Conservation (phyloP, 2,113 vertebrate genomes). For the Lophius piscatorius region DNA sequence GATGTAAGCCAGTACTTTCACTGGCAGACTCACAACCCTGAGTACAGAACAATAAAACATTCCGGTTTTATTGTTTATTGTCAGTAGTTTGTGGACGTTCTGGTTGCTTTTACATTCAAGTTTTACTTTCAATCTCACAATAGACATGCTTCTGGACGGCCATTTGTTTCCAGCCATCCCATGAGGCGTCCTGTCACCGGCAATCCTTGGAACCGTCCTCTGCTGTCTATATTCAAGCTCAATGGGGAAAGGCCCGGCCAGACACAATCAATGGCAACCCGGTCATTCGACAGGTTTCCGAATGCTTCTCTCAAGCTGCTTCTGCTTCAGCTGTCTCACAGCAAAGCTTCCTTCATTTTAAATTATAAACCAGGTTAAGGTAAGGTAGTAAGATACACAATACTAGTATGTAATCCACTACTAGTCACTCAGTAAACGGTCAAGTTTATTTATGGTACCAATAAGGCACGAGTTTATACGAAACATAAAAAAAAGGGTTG, state of each 20-base stretch:
- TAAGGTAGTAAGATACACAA: too few relatives aligned
- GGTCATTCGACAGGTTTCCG: conserved; percentile 8
- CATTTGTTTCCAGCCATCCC: conserved; percentile 75
- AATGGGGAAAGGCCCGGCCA: conserved; percentile 19
- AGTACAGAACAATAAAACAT: neutral
- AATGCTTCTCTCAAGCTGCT: too few relatives aligned
- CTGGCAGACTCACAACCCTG: too few relatives aligned
- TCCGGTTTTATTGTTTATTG: neutral
- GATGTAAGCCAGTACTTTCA: too few relatives aligned
- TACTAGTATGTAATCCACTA: too few relatives aligned
- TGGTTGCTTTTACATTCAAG: conserved; percentile 43
- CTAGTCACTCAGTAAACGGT: too few relatives aligned
- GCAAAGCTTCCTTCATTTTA: too few relatives aligned
- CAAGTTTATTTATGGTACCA: too few relatives aligned
- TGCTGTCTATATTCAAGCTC: conserved; percentile 55
- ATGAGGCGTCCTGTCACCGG: conserved; percentile 61
- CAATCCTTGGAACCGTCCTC: conserved; percentile 61
- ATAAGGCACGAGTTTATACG: too few relatives aligned
- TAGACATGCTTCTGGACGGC: conserved; percentile 70
- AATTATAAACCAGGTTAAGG: too few relatives aligned
- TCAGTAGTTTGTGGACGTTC: conserved; percentile 31
- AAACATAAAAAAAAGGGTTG: too few relatives aligned
- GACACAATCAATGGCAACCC: conserved; percentile 19
- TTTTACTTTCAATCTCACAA: conserved; percentile 70
- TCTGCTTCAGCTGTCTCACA: too few relatives aligned